These are phyloP conservation scores for Andrena haemorrhoa DNA, from an alignment of 2,888 invertebrate species.

Conservation along the genomic window DNA sequence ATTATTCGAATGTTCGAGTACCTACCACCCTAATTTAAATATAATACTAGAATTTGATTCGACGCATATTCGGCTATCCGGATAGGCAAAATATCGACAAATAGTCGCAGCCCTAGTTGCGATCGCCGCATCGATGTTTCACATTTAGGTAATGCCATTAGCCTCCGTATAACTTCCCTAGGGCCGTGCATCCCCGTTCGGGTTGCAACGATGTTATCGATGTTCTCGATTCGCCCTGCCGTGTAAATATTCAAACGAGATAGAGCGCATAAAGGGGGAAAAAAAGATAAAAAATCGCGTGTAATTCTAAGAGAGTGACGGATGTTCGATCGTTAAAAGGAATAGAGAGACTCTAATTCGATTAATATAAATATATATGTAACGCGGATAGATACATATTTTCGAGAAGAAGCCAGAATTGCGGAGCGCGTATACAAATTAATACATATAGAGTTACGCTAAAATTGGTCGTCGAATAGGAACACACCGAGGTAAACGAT, in stretches of 20 bases:
- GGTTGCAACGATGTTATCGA: neutral
- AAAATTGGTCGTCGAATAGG: neutral
- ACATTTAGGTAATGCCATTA: constrained; percentile 7
- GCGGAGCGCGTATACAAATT: constrained; percentile 1
- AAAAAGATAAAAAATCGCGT: neutral
- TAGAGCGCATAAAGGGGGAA: neutral
- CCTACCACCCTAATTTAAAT: too few relatives aligned
- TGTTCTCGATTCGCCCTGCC: neutral
- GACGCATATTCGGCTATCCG: too few relatives aligned
- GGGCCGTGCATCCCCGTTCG: neutral
- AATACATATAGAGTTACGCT: neutral
- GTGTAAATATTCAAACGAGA: constrained; percentile 44
- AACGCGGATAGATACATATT: constrained; percentile 41
- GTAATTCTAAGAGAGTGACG: constrained; percentile 32
- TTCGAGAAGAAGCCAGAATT: constrained; percentile 27
- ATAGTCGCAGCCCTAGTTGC: neutral
- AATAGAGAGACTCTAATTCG: constrained; percentile 17
- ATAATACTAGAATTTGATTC: too few relatives aligned
- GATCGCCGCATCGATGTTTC: neutral
- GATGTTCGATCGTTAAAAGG: constrained; percentile 47
- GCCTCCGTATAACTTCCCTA: neutral
- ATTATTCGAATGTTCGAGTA: too few relatives aligned
- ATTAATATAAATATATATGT: neutral
- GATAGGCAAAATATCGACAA: too few relatives aligned
- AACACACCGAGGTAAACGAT: neutral